Evolutionary conservation across 2,113 vertebrate species (phyloP).

Genomic region (Platycercus adscitus): DNA sequence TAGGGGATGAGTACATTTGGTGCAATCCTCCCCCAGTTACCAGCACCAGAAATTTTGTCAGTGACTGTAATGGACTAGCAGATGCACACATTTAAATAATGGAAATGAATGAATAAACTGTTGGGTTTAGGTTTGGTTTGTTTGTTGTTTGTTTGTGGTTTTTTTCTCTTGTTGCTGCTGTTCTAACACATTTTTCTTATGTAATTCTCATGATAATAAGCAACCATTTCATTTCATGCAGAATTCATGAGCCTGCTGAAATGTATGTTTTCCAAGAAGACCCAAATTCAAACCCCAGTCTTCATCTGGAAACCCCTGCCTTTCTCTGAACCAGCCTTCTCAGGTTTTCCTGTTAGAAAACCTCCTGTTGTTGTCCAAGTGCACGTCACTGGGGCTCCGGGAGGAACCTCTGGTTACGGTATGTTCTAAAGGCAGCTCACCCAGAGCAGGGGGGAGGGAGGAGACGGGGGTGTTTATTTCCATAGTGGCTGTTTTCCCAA

Average conservation of each 20-base stretch:
- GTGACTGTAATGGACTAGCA: not conserved
- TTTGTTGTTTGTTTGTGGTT: too few relatives aligned
- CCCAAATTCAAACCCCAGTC: not conserved
- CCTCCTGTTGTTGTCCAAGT: not conserved
- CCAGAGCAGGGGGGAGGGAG: not conserved
- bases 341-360: not conserved
- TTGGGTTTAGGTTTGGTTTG: not conserved
- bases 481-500: not conserved
- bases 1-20: not conserved
- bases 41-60: not conserved
- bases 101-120: not conserved
- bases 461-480: not conserved
- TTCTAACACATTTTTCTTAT: not conserved
- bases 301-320: not conserved
- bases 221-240: not conserved
- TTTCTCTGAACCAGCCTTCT: not conserved
- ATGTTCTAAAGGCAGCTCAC: not conserved
- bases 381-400: fast-evolving
- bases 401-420: not conserved
- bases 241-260: not conserved
- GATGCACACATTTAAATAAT: not conserved
- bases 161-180: not conserved
- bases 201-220: not conserved
- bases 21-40: not conserved
- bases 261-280: fast-evolving